phyloP scores from a whole-genome alignment of 2,888 invertebrate genomes.

The Branchellion lobata region DNA sequence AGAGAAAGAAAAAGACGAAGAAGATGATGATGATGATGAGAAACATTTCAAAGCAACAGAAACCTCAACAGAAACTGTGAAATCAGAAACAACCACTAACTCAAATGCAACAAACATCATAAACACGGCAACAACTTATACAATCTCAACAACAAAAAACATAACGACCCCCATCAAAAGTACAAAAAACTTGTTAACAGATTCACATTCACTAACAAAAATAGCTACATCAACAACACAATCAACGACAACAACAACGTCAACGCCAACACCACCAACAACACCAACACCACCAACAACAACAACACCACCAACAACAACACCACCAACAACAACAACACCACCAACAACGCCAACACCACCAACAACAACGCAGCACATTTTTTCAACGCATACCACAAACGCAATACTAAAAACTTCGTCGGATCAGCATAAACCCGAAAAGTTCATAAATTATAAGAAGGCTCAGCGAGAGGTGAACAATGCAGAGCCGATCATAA shows the following conservation, averaged over 20 bases:
- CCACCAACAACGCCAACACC: neutral
- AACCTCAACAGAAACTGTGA: too few species aligned
- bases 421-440: too few species aligned
- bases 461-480: too few species aligned
- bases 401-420: too few species aligned
- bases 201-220: neutral
- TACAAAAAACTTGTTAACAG: neutral
- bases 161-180: neutral
- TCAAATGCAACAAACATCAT: too few species aligned
- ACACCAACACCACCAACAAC: neutral
- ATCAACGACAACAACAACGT: neutral
- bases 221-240: neutral
- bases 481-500: too few species aligned
- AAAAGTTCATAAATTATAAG: too few species aligned
- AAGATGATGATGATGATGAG: too few species aligned
- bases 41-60: too few species aligned
- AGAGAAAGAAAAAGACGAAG: too few species aligned
- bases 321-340: neutral
- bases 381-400: too few species aligned
- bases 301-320: neutral
- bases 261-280: neutral
- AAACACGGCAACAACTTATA: neutral
- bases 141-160: neutral
- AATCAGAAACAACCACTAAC: too few species aligned
- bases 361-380: neutral